phyloP scores from a whole-genome alignment of 2,797 vertebrate species.

The Denticeps clupeoides region DNA sequence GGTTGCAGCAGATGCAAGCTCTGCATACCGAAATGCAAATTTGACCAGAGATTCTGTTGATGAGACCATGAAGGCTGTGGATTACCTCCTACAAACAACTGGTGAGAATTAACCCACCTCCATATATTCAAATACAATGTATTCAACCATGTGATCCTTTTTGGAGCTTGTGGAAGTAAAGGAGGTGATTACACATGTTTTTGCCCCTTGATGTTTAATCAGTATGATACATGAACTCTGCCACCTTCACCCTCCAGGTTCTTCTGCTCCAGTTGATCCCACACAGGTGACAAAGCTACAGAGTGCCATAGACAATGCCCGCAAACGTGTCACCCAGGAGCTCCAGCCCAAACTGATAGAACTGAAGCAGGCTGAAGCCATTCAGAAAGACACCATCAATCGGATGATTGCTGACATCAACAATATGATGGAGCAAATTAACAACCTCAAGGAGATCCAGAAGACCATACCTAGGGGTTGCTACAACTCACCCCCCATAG shows the following conservation, averaged over 20 bases:
- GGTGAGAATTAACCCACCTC: constrained; percentile 49
- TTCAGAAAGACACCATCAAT: constrained; percentile 46
- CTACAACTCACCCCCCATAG: constrained; percentile 66
- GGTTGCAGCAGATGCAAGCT: constrained; percentile 51
- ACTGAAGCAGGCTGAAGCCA: constrained; percentile 51
- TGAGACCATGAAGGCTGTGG: constrained; percentile 49
- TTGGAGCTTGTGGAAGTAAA: no score
- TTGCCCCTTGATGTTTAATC: no score
- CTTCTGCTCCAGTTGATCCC: constrained; percentile 52
- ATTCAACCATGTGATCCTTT: no score
- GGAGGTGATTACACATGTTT: no score
- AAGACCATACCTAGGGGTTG: constrained; percentile 65
- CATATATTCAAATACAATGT: neutral
- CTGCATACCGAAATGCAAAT: constrained; percentile 44
- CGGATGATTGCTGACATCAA: constrained; percentile 61
- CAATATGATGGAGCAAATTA: constrained; percentile 65
- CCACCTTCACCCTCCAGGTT: constrained; percentile 43
- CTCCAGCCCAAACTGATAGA: constrained; percentile 58
- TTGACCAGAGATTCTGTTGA: constrained; percentile 47
- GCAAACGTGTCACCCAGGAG: constrained; percentile 39
- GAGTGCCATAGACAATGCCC: constrained; percentile 49
- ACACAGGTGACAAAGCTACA: constrained; percentile 57
- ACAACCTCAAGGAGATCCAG: constrained; percentile 74
- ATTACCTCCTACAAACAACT: constrained; percentile 54
- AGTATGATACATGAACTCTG: no score